These are phyloP conservation scores for Asbolus verrucosus DNA, from an alignment of 1,140 invertebrate species.

Conservation along the genomic window DNA sequence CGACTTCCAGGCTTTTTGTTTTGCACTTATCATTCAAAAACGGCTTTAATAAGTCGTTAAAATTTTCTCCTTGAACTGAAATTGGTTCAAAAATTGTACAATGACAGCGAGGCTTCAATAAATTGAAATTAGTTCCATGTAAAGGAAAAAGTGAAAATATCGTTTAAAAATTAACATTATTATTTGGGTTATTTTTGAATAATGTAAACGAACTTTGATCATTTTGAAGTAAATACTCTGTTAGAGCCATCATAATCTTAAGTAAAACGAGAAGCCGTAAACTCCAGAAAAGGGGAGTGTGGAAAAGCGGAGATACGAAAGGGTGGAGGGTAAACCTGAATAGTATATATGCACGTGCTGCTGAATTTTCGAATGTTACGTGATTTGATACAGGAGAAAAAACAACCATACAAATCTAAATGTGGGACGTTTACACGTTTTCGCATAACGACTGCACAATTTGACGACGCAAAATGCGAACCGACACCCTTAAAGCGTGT, in stretches of 20 bases:
- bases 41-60: no score
- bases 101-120: neutral
- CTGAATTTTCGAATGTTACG: slow-evolving; percentile 23
- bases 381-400: neutral
- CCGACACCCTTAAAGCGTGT: neutral
- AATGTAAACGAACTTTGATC: slow-evolving; percentile 8
- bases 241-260: slow-evolving; percentile 29
- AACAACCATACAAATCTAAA: slow-evolving; percentile 7
- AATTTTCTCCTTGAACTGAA: no score
- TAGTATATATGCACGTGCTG: slow-evolving; percentile 15
- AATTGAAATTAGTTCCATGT: slow-evolving; percentile 5
- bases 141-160: neutral
- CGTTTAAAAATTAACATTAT: slow-evolving; percentile 20
- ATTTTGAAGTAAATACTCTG: slow-evolving; percentile 14
- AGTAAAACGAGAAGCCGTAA: slow-evolving; percentile 18
- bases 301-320: neutral
- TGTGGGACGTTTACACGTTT: neutral
- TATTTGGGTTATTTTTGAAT: slow-evolving; percentile 13
- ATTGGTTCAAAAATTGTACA: neutral
- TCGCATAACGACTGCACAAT: neutral
- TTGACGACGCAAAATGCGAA: neutral
- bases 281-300: slow-evolving; percentile 8
- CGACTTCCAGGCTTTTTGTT: no score
- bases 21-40: no score
- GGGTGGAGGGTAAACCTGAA: slow-evolving; percentile 1